phyloP scores from a whole-genome alignment of 2,888 invertebrate genomes.

The Heteromyza rotundicornis region DNA sequence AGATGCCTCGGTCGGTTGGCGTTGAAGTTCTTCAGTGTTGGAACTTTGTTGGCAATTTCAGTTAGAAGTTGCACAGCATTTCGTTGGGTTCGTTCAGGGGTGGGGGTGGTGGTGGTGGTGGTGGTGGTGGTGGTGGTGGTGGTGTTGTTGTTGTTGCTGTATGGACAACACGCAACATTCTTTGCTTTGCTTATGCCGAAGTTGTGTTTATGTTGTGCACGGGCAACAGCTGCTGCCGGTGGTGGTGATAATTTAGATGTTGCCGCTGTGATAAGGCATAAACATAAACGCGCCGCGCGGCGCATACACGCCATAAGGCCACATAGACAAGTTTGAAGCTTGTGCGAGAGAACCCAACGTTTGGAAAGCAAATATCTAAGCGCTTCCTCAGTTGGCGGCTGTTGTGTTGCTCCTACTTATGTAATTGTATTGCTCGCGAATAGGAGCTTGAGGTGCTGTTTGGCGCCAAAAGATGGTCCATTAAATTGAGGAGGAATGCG shows the following conservation, averaged over 20 bases:
- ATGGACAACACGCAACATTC: slow-evolving; percentile 8
- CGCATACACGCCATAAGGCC: background rate
- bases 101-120: background rate
- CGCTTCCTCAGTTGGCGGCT: too few relatives aligned
- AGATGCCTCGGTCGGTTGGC: slow-evolving; percentile 15
- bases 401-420: too few relatives aligned
- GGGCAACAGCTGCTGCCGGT: slow-evolving; percentile 37
- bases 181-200: slow-evolving; percentile 28
- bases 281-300: slow-evolving; percentile 10
- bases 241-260: slow-evolving; percentile 42
- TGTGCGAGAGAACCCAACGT: too few relatives aligned
- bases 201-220: slow-evolving; percentile 54
- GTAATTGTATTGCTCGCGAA: too few relatives aligned
- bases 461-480: too few relatives aligned
- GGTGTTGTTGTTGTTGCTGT: slow-evolving; percentile 25
- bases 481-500: too few relatives aligned
- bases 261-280: slow-evolving; percentile 44
- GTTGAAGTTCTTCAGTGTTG: background rate
- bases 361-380: too few relatives aligned
- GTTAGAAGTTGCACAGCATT: background rate
- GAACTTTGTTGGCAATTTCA: background rate
- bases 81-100: background rate
- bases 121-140: slow-evolving; percentile 2
- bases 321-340: background rate
- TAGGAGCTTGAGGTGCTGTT: too few relatives aligned